A percentile compares a stretch with the other conserved stretches of the same genome.
These are phyloP conservation scores for Cryptomyrus ogoouensis DNA, from an alignment of 2,113 vertebrate species.

Conservation along the genomic window DNA sequence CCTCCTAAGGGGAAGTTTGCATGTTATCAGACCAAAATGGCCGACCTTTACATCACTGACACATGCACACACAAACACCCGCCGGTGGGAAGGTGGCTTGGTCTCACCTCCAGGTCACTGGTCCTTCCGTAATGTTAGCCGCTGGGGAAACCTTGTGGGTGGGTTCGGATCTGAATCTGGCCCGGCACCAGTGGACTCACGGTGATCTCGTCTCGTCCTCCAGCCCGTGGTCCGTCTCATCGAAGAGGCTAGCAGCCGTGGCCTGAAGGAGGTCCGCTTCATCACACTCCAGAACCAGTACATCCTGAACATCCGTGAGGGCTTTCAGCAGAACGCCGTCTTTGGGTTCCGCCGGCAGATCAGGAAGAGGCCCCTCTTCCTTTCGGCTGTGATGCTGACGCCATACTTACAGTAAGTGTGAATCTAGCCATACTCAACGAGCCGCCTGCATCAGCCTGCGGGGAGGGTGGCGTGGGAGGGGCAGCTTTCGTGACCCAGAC, in stretches of 20 bases:
- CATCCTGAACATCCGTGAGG: conserved; percentile 84
- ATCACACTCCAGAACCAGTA: conserved; percentile 96
- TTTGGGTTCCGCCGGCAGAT: conserved; percentile 87
- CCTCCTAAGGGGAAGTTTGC: background rate
- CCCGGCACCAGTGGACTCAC: background rate
- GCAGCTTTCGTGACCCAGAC: background rate
- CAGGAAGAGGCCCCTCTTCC: conserved; percentile 85
- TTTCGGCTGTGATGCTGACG: conserved; percentile 78
- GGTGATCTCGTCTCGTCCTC: background rate
- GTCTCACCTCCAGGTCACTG: background rate
- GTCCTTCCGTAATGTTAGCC: background rate
- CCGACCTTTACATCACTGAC: background rate
- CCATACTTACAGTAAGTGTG: conserved; percentile 83
- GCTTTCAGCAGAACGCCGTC: conserved; percentile 84
- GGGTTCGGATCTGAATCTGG: background rate
- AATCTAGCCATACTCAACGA: background rate
- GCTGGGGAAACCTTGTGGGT: background rate
- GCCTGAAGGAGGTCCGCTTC: conserved; percentile 91
- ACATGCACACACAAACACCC: background rate
- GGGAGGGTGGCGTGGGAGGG: background rate
- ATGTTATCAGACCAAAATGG: background rate
- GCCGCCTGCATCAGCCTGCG: background rate
- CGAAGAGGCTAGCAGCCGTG: conserved; percentile 82
- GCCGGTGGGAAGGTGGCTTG: background rate
- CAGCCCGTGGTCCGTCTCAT: conserved; percentile 90